phyloP scores from a whole-genome alignment of 1,140 invertebrate genomes.

The Plectrocnemia conspersa region DNA sequence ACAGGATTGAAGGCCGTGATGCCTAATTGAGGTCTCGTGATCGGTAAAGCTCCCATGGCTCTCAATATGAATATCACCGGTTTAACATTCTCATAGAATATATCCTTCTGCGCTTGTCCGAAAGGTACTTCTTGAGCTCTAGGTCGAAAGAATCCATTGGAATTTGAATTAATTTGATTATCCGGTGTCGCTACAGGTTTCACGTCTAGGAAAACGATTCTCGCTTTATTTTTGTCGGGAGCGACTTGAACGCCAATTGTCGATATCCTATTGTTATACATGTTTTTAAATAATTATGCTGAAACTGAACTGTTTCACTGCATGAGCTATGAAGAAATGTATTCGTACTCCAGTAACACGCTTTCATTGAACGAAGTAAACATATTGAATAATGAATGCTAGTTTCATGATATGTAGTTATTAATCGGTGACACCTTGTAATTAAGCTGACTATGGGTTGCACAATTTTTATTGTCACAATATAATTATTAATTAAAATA shows the following conservation, averaged over 20 bases:
- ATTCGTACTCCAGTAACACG: too few species aligned
- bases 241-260: slow-evolving; percentile 1
- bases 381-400: too few species aligned
- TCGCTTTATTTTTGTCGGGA: slow-evolving; percentile 10
- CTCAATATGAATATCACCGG: slow-evolving; percentile 55
- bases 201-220: slow-evolving; percentile 31
- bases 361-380: too few species aligned
- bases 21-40: slow-evolving; percentile 46
- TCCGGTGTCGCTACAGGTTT: slow-evolving; percentile 12
- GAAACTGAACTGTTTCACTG: too few species aligned
- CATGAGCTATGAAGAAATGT: too few species aligned
- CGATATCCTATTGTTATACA: slow-evolving; percentile 15
- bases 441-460: too few species aligned
- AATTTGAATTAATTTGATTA: background rate
- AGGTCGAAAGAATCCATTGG: background rate
- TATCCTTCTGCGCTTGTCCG: slow-evolving; percentile 39
- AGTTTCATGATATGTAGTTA: too few species aligned
- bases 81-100: slow-evolving; percentile 56
- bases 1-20: slow-evolving; percentile 48
- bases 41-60: slow-evolving; percentile 56
- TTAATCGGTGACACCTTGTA: too few species aligned
- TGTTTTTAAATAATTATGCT: too few species aligned
- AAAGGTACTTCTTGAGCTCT: background rate
- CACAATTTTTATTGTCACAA: too few species aligned
- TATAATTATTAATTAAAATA: too few species aligned